phyloP scores from a whole-genome alignment of 2,797 vertebrate species.

The Sandelia bainsii region DNA sequence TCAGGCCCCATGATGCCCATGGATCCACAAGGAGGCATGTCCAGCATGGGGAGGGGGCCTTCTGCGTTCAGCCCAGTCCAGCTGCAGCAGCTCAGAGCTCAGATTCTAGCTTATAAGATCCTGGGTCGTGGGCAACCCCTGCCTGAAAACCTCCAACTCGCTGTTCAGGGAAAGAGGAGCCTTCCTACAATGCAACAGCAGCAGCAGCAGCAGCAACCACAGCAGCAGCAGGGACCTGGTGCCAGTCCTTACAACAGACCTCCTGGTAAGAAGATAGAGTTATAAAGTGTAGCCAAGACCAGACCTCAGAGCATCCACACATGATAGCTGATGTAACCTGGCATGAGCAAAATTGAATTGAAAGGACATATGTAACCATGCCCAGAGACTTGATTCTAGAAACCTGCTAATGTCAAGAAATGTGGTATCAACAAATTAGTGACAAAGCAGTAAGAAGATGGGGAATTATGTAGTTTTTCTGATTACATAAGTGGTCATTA shows the following conservation, averaged over 20 bases:
- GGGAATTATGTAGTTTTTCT: no score
- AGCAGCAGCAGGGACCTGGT: constrained; percentile 67
- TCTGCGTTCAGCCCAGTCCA: constrained; percentile 96
- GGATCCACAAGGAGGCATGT: constrained; percentile 87
- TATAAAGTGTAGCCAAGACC: neutral
- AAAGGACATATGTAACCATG: no score
- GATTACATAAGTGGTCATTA: no score
- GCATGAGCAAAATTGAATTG: neutral
- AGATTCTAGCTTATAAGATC: constrained; percentile 99
- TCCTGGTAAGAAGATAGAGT: constrained; percentile 80
- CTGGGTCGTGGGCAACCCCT: constrained; percentile 94
- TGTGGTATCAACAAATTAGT: no score
- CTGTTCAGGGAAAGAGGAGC: constrained; percentile 96
- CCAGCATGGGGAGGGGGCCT: constrained; percentile 87
- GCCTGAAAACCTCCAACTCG: constrained; percentile 96
- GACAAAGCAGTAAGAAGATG: no score
- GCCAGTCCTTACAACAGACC: constrained; percentile 89
- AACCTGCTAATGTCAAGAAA: neutral
- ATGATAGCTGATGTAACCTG: neutral
- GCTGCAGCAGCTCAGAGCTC: constrained; percentile 96
- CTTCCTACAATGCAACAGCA: constrained; percentile 95
- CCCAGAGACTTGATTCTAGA: neutral
- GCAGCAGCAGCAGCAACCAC: constrained; percentile 37
- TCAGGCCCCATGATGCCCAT: constrained; percentile 89
- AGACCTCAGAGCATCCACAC: neutral